Evolutionary conservation across 2,888 invertebrate species (phyloP).

Genomic region (Oxystoma pomonae): DNA sequence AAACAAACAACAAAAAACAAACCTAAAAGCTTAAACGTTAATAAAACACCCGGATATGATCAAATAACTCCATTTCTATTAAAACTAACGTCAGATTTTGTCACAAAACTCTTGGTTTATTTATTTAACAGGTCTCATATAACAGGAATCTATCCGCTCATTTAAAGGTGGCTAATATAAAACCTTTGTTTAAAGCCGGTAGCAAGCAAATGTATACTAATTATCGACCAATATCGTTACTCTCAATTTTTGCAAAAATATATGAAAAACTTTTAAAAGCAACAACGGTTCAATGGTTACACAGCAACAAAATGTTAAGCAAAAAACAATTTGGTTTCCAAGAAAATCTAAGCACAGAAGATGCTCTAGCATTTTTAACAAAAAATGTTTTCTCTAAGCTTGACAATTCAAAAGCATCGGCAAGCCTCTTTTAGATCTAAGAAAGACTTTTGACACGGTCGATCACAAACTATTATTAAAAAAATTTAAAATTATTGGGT

Average conservation of each 20-base stretch:
- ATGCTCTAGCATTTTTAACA: no score
- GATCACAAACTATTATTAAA: neutral
- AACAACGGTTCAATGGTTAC: neutral
- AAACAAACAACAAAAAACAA: no score
- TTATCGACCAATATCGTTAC: neutral
- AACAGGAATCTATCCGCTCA: neutral
- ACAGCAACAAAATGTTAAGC: neutral
- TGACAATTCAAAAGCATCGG: no score
- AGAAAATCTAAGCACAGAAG: neutral
- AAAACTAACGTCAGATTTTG: neutral
- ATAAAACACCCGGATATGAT: neutral
- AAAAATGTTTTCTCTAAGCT: no score
- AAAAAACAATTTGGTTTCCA: neutral
- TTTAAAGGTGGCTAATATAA: neutral
- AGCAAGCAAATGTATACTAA: no score
- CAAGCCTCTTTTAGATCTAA: neutral
- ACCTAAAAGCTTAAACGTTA: neutral
- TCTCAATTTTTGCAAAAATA: neutral
- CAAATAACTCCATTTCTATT: neutral
- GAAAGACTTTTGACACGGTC: neutral
- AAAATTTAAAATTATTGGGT: neutral
- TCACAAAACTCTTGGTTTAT: neutral
- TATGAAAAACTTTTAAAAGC: neutral
- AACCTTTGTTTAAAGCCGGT: no score
- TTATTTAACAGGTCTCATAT: neutral